Evolutionary conservation across 2,888 invertebrate genomes (phyloP), one percentile per base, ranked within the genome.

Genomic region (Thecocarcelia acutangulata): DNA sequence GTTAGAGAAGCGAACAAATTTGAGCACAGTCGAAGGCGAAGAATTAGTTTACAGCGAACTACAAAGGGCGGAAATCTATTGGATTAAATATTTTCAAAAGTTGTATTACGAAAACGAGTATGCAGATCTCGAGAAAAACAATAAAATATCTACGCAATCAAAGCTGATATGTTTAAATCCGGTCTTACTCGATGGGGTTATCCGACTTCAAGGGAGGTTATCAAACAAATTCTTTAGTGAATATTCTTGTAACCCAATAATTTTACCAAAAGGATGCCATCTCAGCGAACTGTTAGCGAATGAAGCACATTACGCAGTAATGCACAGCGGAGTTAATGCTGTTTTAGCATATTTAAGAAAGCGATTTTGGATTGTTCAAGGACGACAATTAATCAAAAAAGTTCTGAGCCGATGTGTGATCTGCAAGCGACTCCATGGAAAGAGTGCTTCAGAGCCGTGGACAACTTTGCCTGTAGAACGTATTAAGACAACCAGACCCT

Each of bases 301-400:
- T 42, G 82, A 77, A 15, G 83, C 80, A 11, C 84, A 84, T 68
- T 42, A 73, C 12, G 59, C 24, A 17, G 58, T 54, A 19, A 44
- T 80, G 21, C 79, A 84, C 44, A 58, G 80, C 2, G 81, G 81
- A 19, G 54, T 81, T 37, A 78, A 75, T 48, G n/a, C 74, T 9
- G 74, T 83, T 24, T 70, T 81, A 24, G 44, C 70, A 19, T 73
- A 69, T 19, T 44, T 80, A 13, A 59, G 81, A 42, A 73, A 68
- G 13, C 75, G 68, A 50, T 81, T 59, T 56, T 83, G 83, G 76
- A 84, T 83, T 42, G 6, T 15, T 75, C 64, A 80, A 63, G 83
- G 63, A 6, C 63, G 83, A 19, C 75, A 83, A 63, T 13, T 83
- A 66, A 82, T 84, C 3, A 83, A 84, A 70, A 61, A 24, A 3